Evolutionary conservation across 2,797 vertebrate species (phyloP).

Genomic region (Sebastes kiyomatsui): DNA sequence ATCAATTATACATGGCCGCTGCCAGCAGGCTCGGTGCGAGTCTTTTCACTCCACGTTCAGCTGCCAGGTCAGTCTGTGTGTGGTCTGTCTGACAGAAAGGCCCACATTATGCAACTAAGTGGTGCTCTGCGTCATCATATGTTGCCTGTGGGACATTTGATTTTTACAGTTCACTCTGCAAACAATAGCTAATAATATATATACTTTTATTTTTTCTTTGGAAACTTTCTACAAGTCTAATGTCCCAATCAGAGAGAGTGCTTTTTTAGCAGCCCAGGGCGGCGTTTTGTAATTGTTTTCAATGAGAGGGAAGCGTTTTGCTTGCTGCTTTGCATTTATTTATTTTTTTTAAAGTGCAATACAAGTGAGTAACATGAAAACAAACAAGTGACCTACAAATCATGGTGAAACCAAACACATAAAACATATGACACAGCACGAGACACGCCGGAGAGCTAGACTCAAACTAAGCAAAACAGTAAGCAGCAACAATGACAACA

Average conservation of each 20-base stretch:
- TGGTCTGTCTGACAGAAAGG: background rate
- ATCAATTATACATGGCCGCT: conserved; percentile 60
- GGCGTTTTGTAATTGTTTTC: background rate
- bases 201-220: background rate
- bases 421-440: too few relatives aligned
- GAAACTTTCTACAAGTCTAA: background rate
- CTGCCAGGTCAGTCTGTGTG: conserved; percentile 23
- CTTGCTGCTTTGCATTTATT: background rate
- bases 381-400: too few relatives aligned
- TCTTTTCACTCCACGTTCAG: conserved; percentile 11
- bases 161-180: background rate
- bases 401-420: too few relatives aligned
- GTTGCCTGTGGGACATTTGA: background rate
- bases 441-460: too few relatives aligned
- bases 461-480: too few relatives aligned
- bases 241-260: background rate
- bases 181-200: background rate
- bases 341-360: too few relatives aligned
- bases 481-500: too few relatives aligned
- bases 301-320: background rate
- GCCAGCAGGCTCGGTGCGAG: conserved; percentile 28
- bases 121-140: background rate
- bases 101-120: background rate
- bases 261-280: background rate
- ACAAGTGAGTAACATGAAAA: too few relatives aligned